Base-by-base conservation (phyloP, 2,113 vertebrate genomes). In the Sylvilagus bachmani region DNA sequence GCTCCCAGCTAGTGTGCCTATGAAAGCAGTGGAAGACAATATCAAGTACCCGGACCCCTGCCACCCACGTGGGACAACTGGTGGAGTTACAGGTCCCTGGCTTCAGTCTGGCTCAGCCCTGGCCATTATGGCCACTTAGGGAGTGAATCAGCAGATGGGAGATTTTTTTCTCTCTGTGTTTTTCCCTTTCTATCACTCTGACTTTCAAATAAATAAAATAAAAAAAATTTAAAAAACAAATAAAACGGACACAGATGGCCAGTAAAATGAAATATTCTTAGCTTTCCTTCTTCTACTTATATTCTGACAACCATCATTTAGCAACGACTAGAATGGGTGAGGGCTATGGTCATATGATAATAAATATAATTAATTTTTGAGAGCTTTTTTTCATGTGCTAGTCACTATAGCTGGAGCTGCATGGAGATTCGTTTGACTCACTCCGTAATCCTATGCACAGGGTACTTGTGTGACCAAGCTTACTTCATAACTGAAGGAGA, bases 241-340 rank as follows among this genome's bases (percentile, higher is more conserved):
- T 44, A 44, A 44, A 44, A 7, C 44, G 6, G 44, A 44, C 44
- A 44, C 44, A 44, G 7, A 71, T 49, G 69, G 31, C 53, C n/a
- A 77, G 79, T 85, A 90, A 70, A 38, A 83, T 64, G 16, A 38
- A n/a, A 1, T 7, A 10, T 61, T 14, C 3, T 31, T 19, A 66
- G 53, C 69, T 93, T 36, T 78, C 16, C 55, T 82, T 31, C 51
- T 71, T 53, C 55, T 13, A 64, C 14, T 38, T 90, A 33, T 91
- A 25, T 16, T 58, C 33, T 66, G 14, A 31, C 13, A 70, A 36
- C n/a, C 11, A 91, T n/a, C 86, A 36, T 11, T 71, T 49, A 85
- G 27, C 77, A 73, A 84, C 79, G 75, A 91, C 66, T 62, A 58
- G 61, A 93, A 73, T 67, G 19, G 25, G 25, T 90, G 33, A 78